Base-by-base conservation (phyloP, 1,140 invertebrate genomes). In the Drosophila triauraria region DNA sequence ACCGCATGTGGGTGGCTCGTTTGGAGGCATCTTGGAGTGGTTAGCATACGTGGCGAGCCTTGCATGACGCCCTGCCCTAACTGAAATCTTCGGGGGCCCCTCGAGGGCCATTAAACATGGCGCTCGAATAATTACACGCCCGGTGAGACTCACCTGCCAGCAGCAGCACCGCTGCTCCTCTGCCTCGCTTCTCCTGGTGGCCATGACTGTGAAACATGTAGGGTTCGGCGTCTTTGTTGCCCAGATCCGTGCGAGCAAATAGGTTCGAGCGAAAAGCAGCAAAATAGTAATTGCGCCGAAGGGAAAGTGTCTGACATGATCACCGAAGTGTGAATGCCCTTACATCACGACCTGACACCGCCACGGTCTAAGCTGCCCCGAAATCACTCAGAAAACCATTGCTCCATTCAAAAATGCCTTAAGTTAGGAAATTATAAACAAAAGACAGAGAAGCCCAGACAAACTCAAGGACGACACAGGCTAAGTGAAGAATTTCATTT, bases 41-140 rank as follows among this genome's bases (percentile, higher is more conserved):
- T 57, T 71, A 25, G 13, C 63, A 67, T 69, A 70, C n/a, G 67
- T 35, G 62, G 32, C 48, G 63, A 77, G 56, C 75, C 48, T 68
- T 68, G 72, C 75, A 77, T 77, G 75, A 77, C 62, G 75, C 53
- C 35, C 32, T 35, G 47, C 65, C 27, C 64, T 47, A 35, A 13
- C 61, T 53, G 65, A 17, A 54, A 57, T 68, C 69, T 60, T 71
- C 35, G 54, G 25, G 17, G 13, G 40, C 35, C 72, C 25, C 47
- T 46, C 32, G 42, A 46, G 72, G 75, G 48, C 74, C 72, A 77
- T 77, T 77, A 77, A 77, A 77, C 54, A 77, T 76, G 72, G 56
- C 75, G 75, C 48, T 53, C 57, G 53, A 78, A 76, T 76, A 78
- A 78, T 78, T 78, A 78, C 59, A 78, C 75, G 75, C 50, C 65